Percentiles rank a stretch among this genome's conserved stretches.
Conservation (phyloP, 2,888 invertebrate species). For the Parapristionchus giblindavisi region DNA sequence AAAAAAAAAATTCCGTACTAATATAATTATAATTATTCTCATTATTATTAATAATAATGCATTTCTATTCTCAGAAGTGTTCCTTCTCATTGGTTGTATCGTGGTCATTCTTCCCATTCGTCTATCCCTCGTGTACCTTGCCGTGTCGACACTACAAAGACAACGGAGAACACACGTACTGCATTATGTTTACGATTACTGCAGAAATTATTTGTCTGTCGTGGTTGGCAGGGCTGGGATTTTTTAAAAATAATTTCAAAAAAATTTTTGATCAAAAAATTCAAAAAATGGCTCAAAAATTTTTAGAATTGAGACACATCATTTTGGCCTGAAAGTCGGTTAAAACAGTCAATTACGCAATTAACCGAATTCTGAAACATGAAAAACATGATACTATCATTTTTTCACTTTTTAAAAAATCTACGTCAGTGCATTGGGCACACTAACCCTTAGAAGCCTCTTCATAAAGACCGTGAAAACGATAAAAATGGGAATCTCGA, state of each 20-base stretch:
- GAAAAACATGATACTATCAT: no score
- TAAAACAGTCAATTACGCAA: no score
- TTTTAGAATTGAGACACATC: no score
- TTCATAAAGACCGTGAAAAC: no score
- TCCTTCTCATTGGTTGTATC: background rate
- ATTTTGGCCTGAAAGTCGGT: no score
- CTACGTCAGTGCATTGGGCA: no score
- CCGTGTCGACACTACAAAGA: background rate
- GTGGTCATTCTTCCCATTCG: slow-evolving; percentile 9
- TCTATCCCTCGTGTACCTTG: slow-evolving; percentile 12
- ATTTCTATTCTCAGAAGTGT: slow-evolving; percentile 10
- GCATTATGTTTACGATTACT: background rate
- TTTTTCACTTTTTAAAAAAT: no score
- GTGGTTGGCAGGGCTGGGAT: background rate
- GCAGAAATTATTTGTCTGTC: background rate
- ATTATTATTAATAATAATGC: no score
- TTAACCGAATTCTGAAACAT: no score
- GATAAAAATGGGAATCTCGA: background rate
- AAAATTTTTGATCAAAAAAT: background rate
- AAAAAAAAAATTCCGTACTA: no score
- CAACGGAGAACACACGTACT: slow-evolving; percentile 16
- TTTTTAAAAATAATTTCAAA: background rate
- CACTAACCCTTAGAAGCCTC: no score
- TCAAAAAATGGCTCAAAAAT: background rate
- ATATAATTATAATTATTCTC: no score